These are phyloP conservation scores for Suncus etruscus DNA, from an alignment of 2,113 vertebrate species.

Conservation along the genomic window DNA sequence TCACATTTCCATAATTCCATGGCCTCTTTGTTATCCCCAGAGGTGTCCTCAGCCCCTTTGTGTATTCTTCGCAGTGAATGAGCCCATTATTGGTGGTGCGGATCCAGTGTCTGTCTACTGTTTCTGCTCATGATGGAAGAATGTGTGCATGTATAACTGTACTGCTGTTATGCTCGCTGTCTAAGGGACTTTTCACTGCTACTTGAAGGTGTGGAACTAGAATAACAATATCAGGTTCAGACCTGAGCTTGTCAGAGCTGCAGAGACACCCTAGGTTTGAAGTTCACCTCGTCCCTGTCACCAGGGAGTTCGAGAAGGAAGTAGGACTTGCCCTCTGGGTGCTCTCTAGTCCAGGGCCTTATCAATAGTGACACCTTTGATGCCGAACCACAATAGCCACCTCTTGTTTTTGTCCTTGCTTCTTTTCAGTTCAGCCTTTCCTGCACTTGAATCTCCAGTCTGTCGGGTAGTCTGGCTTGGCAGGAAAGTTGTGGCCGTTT, in stretches of 20 bases:
- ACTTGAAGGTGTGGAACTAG: neutral
- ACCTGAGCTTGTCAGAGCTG: neutral
- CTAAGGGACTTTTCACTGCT: neutral
- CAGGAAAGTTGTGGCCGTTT: neutral
- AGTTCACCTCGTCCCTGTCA: neutral
- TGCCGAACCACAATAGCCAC: neutral
- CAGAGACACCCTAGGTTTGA: neutral
- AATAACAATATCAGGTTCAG: neutral
- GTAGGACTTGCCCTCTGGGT: neutral
- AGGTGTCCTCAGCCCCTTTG: neutral
- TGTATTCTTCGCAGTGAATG: conserved; percentile 27
- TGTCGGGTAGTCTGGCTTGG: conserved; percentile 37
- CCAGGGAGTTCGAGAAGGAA: neutral
- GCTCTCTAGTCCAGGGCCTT: neutral
- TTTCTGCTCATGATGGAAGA: neutral
- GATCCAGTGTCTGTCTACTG: neutral
- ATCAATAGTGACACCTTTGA: neutral
- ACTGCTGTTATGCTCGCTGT: neutral
- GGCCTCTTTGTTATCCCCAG: conserved; percentile 34
- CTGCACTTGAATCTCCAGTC: neutral
- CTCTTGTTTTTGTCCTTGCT: neutral
- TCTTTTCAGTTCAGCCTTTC: neutral
- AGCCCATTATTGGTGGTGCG: neutral
- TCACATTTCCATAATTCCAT: conserved; percentile 40
- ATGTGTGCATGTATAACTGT: neutral